Base-by-base conservation (phyloP, 2,888 invertebrate genomes). In the Acronicta aceris region DNA sequence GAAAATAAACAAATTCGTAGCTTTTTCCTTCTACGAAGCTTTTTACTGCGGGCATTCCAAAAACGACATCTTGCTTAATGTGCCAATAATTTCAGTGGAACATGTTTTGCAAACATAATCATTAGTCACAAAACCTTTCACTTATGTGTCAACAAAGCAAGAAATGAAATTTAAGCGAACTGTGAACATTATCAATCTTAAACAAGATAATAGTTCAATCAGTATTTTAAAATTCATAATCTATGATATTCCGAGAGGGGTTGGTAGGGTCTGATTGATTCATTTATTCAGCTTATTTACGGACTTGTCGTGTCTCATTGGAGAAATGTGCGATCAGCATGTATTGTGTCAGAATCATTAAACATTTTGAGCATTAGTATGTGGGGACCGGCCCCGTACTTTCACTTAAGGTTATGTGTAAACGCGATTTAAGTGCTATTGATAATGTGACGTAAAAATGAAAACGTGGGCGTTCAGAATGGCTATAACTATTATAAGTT, bases 381-480 rank as follows among this genome's bases (percentile, higher is more conserved):
- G 93, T 85, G 86, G 77, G 78, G 83, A 87, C 89, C 83, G 83
- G 90, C 78, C 78, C 82, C 87, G 78, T 87, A 94, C 94, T 94
- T 94, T 94, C 94, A 94, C 94, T 93, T 86, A 84, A 89, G 88
- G 91, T 94, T 93, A 92, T 92, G 92, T 92, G 89, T 90, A 92
- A 93, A 93, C 90, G 87, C 83, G 83, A 83, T 83, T 84, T 87
- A 89, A 90, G 88, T 88, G 86, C 87, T 86, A 89, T 89, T 90
- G 89, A 89, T 91, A 90, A 87, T 81, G 89, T 94, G 90, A 93
- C 91, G 90, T 90, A 91, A 91, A 91, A 83, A 78, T 74, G 76
- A 74, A 79, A 78, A 79, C 74, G 78, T 79, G 69, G 76, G 79
- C 83, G 61, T 62, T 62, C 48, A 41, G 7, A 63, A 59, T 71